Percentiles rank a stretch among this genome's conserved stretches.
These are phyloP conservation scores for Sus scrofa DNA, from an alignment of 2,113 vertebrate genomes.

Conservation along the genomic window DNA sequence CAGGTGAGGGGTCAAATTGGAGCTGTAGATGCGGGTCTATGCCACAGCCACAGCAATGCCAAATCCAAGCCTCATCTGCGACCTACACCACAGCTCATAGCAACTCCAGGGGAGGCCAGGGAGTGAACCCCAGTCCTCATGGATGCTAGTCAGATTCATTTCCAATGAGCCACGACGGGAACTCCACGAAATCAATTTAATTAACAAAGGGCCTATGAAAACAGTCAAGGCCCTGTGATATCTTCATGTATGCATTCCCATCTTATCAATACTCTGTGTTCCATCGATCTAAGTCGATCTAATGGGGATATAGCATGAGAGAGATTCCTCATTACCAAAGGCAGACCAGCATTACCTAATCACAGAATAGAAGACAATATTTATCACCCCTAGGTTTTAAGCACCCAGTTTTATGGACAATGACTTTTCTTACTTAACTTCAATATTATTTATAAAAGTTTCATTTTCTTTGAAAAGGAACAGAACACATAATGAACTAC, in stretches of 20 bases:
- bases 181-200: constrained; percentile 23
- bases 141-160: too few relatives aligned
- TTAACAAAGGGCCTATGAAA: constrained; percentile 49
- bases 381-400: neutral
- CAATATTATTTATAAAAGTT: constrained; percentile 45
- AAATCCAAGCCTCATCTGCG: too few relatives aligned
- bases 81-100: too few relatives aligned
- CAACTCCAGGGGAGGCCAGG: too few relatives aligned
- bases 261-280: constrained; percentile 52
- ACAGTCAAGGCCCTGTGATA: constrained; percentile 9
- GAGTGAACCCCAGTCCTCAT: too few relatives aligned
- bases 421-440: constrained; percentile 30
- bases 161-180: too few relatives aligned
- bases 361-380: neutral
- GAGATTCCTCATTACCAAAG: constrained; percentile 14
- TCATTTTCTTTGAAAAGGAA: constrained; percentile 43
- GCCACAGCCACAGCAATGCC: too few relatives aligned
- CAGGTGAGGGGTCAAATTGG: too few relatives aligned
- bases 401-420: neutral
- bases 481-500: constrained; percentile 47
- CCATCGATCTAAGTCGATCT: constrained; percentile 2
- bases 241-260: neutral
- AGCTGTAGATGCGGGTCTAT: too few relatives aligned
- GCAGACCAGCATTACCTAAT: constrained; percentile 33
- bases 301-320: neutral